phyloP scores from a whole-genome alignment of 2,888 invertebrate genomes.

The Dinocampus coccinellae region DNA sequence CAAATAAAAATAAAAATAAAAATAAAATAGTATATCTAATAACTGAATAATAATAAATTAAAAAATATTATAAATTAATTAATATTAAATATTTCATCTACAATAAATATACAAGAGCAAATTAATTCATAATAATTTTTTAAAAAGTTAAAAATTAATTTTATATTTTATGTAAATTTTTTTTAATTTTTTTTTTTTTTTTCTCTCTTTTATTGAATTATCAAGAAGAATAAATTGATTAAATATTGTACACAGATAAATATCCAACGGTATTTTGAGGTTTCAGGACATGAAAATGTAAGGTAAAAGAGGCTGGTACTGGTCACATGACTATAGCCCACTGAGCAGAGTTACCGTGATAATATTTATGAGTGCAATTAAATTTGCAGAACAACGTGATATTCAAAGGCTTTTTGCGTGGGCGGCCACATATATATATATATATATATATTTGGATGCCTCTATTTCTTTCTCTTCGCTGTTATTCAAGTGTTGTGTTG shows the following conservation, averaged over 20 bases:
- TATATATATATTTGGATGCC: no score
- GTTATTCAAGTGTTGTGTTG: background rate
- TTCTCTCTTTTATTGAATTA: no score
- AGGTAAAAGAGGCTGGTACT: background rate
- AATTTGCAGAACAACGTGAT: slow-evolving; percentile 55
- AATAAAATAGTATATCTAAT: slow-evolving; percentile 61
- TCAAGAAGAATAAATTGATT: background rate
- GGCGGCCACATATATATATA: slow-evolving; percentile 8
- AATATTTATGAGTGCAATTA: slow-evolving; percentile 66
- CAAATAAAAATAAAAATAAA: background rate
- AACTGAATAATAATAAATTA: background rate
- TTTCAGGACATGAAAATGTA: slow-evolving; percentile 11
- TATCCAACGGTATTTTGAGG: slow-evolving; percentile 11
- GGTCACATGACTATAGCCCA: background rate
- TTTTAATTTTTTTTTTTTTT: no score
- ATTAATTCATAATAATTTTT: background rate
- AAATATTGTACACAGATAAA: background rate
- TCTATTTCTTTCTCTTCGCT: slow-evolving; percentile 13
- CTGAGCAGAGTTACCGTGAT: slow-evolving; percentile 11
- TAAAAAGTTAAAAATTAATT: background rate
- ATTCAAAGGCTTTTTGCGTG: slow-evolving; percentile 46
- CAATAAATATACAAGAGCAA: background rate
- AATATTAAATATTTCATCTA: background rate
- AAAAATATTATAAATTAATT: no score
- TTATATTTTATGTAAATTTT: no score